Conservation (phyloP, 2,113 vertebrate genomes). For the Symphodus melops region DNA sequence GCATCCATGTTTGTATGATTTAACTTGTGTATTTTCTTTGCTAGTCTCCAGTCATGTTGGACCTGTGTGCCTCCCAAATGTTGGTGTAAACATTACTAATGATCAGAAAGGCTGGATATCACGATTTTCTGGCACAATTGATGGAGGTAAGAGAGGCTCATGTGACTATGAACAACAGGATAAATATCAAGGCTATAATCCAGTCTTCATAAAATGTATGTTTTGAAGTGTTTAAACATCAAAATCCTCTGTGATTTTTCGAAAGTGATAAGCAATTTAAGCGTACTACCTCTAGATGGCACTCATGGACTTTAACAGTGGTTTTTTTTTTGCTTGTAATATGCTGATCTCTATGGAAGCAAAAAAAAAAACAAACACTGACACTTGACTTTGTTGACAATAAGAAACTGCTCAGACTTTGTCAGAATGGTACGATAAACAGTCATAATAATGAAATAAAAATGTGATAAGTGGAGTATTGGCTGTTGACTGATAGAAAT, state of each 20-base stretch:
- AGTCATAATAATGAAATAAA: no score
- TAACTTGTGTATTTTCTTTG: not conserved
- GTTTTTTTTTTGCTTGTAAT: no score
- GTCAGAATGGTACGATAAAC: no score
- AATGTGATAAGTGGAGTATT: no score
- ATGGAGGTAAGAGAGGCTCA: conserved; percentile 39
- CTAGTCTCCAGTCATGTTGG: conserved; percentile 38
- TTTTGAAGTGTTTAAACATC: no score
- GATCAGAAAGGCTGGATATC: conserved; percentile 58
- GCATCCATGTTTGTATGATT: not conserved
- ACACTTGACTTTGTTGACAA: no score
- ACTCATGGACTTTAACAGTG: not conserved
- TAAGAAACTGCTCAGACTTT: no score
- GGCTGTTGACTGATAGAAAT: no score
- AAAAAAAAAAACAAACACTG: no score
- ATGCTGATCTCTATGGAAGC: not conserved
- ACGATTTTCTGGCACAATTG: conserved; percentile 16
- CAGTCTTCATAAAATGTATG: no score
- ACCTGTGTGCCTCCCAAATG: conserved; percentile 72
- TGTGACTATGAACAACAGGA: not conserved
- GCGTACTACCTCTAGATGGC: conserved; percentile 34
- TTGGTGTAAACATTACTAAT: conserved; percentile 44
- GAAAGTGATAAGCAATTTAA: not conserved
- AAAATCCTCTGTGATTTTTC: not conserved
- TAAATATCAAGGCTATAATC: not conserved